These are phyloP conservation scores for Diorhabda elongata DNA, from an alignment of 1,140 invertebrate genomes.

Conservation along the genomic window DNA sequence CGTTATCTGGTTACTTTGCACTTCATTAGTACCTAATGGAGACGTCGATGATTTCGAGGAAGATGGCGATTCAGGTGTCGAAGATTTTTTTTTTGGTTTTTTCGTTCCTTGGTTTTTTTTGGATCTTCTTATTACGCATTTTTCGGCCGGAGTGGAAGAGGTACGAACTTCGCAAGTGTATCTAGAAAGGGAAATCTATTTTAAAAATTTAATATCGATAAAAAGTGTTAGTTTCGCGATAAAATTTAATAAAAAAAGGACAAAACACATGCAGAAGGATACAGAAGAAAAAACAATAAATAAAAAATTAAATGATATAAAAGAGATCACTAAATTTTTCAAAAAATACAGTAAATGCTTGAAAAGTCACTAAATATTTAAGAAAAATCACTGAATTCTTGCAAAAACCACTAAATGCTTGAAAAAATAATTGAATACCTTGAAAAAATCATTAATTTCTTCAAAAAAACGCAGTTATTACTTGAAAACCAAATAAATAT, in stretches of 20 bases:
- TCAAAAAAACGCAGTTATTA: too few species aligned
- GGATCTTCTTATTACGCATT: slow-evolving; percentile 20
- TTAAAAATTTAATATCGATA: background rate
- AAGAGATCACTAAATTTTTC: too few species aligned
- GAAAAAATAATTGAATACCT: background rate
- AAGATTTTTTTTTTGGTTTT: slow-evolving; percentile 16
- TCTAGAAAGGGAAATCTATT: slow-evolving; percentile 20
- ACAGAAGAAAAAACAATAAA: background rate
- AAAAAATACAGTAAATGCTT: too few species aligned
- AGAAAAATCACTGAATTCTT: background rate
- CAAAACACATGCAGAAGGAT: background rate
- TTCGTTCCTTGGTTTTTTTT: slow-evolving; percentile 23
- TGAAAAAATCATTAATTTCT: background rate
- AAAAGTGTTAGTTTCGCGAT: too few species aligned
- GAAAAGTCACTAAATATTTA: too few species aligned
- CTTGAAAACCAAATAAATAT: too few species aligned
- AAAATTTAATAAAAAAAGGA: background rate
- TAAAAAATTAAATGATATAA: too few species aligned
- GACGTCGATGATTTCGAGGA: slow-evolving; percentile 16
- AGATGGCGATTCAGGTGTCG: slow-evolving; percentile 19
- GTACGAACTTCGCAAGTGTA: slow-evolving; percentile 31
- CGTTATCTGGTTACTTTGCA: slow-evolving; percentile 31
- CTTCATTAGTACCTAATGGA: slow-evolving; percentile 18
- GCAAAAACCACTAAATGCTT: background rate
- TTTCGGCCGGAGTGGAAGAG: slow-evolving; percentile 26